Conservation (phyloP, 2,797 vertebrate species). For the Phoebastria nigripes region DNA sequence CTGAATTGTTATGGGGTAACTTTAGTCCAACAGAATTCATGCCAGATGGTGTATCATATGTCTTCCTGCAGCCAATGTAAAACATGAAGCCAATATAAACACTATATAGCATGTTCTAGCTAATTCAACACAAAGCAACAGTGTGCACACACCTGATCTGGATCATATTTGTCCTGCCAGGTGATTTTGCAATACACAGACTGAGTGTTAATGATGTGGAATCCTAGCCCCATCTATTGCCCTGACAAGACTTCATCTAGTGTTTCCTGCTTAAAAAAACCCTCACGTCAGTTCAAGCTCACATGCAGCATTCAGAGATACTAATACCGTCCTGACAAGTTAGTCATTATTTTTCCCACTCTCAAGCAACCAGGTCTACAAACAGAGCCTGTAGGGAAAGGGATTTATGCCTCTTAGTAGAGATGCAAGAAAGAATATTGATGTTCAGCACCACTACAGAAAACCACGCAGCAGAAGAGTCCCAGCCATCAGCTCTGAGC, state of each 20-base stretch:
- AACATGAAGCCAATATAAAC: conserved; percentile 9
- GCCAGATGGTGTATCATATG: not conserved
- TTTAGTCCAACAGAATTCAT: conserved; percentile 1
- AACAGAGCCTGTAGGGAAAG: not conserved
- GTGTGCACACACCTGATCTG: not conserved
- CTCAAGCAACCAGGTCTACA: not conserved
- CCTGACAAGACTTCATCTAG: not conserved
- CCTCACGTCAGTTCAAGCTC: not conserved
- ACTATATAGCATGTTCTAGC: not conserved
- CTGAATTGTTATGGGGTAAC: conserved; percentile 10
- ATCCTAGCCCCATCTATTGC: conserved; percentile 10
- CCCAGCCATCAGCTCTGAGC: not conserved
- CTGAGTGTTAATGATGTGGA: not conserved
- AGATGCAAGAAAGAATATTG: not conserved
- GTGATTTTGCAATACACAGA: not conserved
- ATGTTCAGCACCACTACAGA: not conserved
- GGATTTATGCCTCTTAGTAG: not conserved
- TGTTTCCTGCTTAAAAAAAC: not conserved
- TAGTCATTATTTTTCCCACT: not conserved
- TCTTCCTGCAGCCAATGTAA: not conserved
- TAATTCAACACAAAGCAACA: conserved; percentile 21
- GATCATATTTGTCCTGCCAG: not conserved
- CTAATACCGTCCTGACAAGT: not conserved
- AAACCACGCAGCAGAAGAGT: not conserved
- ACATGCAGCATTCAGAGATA: not conserved